Conservation (phyloP, 1,140 invertebrate genomes). For the Aphaenogaster floridana region DNA sequence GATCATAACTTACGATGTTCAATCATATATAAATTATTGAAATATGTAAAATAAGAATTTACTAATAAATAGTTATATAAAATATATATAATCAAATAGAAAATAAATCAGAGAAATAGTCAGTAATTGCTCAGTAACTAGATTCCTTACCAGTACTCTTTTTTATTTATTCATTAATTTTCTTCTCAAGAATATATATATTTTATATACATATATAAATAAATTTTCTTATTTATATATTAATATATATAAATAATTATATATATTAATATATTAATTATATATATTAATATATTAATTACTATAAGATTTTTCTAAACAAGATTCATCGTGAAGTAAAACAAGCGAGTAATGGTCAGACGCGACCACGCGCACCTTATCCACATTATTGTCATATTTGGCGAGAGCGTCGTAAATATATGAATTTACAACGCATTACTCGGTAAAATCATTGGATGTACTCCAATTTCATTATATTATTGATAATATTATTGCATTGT, state of each 20-base stretch:
- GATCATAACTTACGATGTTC: background rate
- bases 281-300: background rate
- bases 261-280: too few relatives aligned
- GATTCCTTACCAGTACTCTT: too few relatives aligned
- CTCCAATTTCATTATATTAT: background rate
- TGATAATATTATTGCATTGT: background rate
- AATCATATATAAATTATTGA: background rate
- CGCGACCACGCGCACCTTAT: background rate
- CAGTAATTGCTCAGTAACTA: too few relatives aligned
- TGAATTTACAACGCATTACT: slow-evolving; percentile 5
- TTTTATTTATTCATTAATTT: too few relatives aligned
- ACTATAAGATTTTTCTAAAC: background rate
- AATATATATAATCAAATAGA: too few relatives aligned
- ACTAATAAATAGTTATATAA: background rate
- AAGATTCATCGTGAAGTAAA: background rate
- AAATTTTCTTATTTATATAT: too few relatives aligned
- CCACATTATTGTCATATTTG: slow-evolving; percentile 9
- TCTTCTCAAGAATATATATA: too few relatives aligned
- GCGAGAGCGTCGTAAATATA: slow-evolving; percentile 40
- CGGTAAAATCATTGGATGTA: background rate
- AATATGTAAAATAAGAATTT: slow-evolving; percentile 5
- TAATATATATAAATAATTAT: too few relatives aligned
- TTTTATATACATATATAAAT: too few relatives aligned
- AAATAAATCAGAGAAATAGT: too few relatives aligned
- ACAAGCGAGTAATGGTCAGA: background rate